Conservation (phyloP, 2,888 invertebrate species). For the Cerceris rybyensis region DNA sequence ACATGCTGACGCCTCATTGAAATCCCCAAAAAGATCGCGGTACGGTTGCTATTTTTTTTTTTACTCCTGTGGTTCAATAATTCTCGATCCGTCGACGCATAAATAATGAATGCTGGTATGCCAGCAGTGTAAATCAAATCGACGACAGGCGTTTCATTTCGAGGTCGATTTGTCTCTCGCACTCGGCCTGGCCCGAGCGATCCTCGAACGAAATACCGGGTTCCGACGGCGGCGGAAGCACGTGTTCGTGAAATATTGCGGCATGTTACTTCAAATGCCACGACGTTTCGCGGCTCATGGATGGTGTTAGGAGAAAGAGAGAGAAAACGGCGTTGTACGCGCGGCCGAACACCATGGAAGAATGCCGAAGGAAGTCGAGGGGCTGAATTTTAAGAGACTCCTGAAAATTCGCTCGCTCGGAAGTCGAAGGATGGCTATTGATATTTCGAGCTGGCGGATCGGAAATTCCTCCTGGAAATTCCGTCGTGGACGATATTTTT, state of each 20-base stretch:
- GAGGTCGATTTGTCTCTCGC: conserved; percentile 70
- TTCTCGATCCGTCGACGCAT: conserved; percentile 68
- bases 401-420: neutral
- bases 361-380: conserved; percentile 1
- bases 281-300: conserved; percentile 45
- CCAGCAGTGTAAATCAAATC: conserved; percentile 66
- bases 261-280: conserved; percentile 63
- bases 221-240: conserved; percentile 58
- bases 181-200: conserved; percentile 48
- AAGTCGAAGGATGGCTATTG: neutral
- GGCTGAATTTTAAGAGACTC: neutral
- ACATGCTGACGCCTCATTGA: neutral
- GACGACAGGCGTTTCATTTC: conserved; percentile 71
- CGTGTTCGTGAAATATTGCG: conserved; percentile 69
- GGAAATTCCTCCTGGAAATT: neutral
- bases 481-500: neutral
- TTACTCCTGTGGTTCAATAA: conserved; percentile 67
- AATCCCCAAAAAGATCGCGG: conserved; percentile 19
- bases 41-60: conserved; percentile 34
- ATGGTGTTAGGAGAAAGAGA: no score
- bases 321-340: neutral
- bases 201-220: conserved; percentile 57
- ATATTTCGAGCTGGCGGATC: neutral
- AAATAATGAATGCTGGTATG: conserved; percentile 64
- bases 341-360: conserved; percentile 10